These are phyloP conservation scores for Mormyrops attenuatus DNA, from an alignment of 2,797 vertebrate species.

Conservation along the genomic window DNA sequence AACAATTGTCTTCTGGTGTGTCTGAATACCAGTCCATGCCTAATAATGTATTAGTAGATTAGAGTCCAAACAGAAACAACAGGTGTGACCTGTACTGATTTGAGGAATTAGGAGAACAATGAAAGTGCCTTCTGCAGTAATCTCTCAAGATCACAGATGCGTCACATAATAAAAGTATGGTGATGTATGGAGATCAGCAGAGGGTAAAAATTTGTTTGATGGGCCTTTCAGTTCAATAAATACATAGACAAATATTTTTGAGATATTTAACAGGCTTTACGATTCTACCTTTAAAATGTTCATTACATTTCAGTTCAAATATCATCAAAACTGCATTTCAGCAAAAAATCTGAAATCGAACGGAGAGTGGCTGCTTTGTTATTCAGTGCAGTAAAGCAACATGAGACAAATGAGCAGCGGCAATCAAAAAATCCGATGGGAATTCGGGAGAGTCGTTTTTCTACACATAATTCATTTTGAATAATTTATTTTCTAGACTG, in stretches of 20 bases:
- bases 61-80: constrained; percentile 51
- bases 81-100: constrained; percentile 55
- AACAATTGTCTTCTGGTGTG: constrained; percentile 44
- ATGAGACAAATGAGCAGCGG: constrained; percentile 18
- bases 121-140: not conserved
- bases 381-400: not conserved
- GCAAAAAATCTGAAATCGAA: not conserved
- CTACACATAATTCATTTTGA: constrained; percentile 23
- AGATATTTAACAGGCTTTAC: not conserved
- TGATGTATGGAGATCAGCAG: not conserved
- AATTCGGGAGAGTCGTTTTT: constrained; percentile 5
- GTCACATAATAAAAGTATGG: not conserved
- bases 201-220: not conserved
- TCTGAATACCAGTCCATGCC: constrained; percentile 41
- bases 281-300: not conserved
- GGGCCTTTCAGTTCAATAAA: not conserved
- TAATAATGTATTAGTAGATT: constrained; percentile 62
- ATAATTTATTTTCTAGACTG: constrained; percentile 18
- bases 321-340: not conserved
- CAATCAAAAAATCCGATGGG: constrained; percentile 15
- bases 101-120: constrained; percentile 29
- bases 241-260: not conserved
- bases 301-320: not conserved
- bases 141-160: not conserved
- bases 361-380: not conserved